phyloP scores from a whole-genome alignment of 2,113 vertebrate genomes.

The Tachysurus fulvidraco region DNA sequence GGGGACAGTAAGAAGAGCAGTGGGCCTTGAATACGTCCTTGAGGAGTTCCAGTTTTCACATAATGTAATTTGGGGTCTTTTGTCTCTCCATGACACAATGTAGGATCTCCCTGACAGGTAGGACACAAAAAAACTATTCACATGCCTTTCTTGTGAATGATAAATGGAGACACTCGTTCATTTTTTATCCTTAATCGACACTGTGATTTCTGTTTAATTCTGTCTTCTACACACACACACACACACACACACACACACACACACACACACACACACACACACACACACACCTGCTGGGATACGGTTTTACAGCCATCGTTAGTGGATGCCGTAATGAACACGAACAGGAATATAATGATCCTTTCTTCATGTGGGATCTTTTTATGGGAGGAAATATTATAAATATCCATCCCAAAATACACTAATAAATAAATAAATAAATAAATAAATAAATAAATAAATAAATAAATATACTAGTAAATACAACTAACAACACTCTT shows the following conservation, averaged over 20 bases:
- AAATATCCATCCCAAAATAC: background rate
- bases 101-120: background rate
- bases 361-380: background rate
- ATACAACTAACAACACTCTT: background rate
- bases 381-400: background rate
- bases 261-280: slow-evolving; percentile 40
- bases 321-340: slow-evolving; percentile 71
- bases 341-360: slow-evolving; percentile 50
- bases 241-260: slow-evolving; percentile 53
- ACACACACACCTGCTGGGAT: slow-evolving; percentile 63
- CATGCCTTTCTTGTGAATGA: background rate
- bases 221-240: background rate
- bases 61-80: background rate
- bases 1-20: background rate
- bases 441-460: background rate
- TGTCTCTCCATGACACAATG: background rate
- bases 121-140: slow-evolving; percentile 7
- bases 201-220: background rate
- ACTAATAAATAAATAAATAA: background rate
- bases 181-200: background rate
- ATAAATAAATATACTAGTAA: background rate
- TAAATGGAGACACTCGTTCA: background rate
- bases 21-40: slow-evolving; percentile 4
- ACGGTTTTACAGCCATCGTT: slow-evolving; percentile 61
- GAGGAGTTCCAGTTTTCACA: background rate